phyloP scores from a whole-genome alignment of 2,113 vertebrate genomes.

The Puntigrus tetrazona region DNA sequence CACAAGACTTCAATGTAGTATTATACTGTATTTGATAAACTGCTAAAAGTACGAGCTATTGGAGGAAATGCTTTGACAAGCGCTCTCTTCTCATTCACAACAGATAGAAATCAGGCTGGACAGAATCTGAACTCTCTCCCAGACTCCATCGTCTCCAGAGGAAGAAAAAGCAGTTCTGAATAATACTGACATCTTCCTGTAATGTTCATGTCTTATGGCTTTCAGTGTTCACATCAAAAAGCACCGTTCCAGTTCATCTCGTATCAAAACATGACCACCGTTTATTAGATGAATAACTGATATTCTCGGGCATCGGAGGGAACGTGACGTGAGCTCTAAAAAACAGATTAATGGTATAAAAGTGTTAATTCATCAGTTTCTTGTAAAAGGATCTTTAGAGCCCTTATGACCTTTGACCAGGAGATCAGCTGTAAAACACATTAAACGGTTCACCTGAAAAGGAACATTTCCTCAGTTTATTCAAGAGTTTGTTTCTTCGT shows the following conservation, averaged over 20 bases:
- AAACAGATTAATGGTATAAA: background rate
- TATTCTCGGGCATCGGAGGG: background rate
- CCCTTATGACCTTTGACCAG: background rate
- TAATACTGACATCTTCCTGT: constrained; percentile 2
- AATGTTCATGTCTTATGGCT: constrained; percentile 29
- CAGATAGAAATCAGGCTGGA: background rate
- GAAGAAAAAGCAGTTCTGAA: too few relatives aligned
- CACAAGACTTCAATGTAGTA: constrained; percentile 16
- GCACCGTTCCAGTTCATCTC: background rate
- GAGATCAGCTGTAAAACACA: background rate
- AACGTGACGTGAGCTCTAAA: background rate
- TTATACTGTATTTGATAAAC: constrained; percentile 32
- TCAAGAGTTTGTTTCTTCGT: background rate
- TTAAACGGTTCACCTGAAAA: background rate
- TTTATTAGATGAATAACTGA: background rate
- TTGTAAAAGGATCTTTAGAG: background rate
- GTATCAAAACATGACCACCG: background rate
- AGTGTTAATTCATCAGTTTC: background rate
- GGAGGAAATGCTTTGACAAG: background rate
- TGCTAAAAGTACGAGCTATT: constrained; percentile 12
- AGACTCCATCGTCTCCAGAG: too few relatives aligned
- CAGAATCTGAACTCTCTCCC: background rate
- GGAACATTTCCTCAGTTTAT: too few relatives aligned
- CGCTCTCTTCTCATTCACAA: background rate
- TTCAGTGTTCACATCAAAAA: constrained; percentile 1